phyloP scores from a whole-genome alignment of 2,797 vertebrate genomes.

The Argya squamiceps region DNA sequence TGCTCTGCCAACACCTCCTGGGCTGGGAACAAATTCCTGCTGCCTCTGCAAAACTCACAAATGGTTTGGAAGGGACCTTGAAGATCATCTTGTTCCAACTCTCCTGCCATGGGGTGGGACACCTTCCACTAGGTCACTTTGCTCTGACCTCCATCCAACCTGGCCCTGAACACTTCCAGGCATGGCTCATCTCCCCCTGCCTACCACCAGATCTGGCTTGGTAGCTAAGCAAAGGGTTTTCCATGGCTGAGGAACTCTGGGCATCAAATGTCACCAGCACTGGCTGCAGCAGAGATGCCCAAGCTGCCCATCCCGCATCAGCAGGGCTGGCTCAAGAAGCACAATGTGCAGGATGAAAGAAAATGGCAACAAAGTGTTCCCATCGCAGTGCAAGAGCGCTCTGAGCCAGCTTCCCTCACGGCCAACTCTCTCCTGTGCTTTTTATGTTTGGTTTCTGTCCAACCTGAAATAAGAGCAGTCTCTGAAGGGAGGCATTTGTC shows the following conservation, averaged over 20 bases:
- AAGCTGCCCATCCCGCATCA: not conserved
- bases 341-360: not conserved
- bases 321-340: accelerated
- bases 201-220: not conserved
- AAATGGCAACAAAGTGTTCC: not conserved
- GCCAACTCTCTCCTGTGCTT: not conserved
- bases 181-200: not conserved
- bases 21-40: not conserved
- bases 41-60: not conserved
- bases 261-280: accelerated
- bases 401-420: not conserved
- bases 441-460: not conserved
- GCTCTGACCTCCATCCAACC: not conserved
- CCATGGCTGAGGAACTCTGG: not conserved
- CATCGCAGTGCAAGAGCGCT: accelerated
- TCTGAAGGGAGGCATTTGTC: not conserved
- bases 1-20: not conserved
- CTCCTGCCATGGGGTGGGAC: not conserved
- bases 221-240: not conserved
- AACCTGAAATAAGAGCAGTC: not conserved
- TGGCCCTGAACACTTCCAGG: not conserved
- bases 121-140: not conserved
- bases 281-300: not conserved
- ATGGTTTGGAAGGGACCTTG: not conserved
- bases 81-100: not conserved